Percentiles rank a stretch among this genome's conserved stretches.
Conservation (phyloP, 1,140 invertebrate genomes). For the Anoplophora glabripennis region DNA sequence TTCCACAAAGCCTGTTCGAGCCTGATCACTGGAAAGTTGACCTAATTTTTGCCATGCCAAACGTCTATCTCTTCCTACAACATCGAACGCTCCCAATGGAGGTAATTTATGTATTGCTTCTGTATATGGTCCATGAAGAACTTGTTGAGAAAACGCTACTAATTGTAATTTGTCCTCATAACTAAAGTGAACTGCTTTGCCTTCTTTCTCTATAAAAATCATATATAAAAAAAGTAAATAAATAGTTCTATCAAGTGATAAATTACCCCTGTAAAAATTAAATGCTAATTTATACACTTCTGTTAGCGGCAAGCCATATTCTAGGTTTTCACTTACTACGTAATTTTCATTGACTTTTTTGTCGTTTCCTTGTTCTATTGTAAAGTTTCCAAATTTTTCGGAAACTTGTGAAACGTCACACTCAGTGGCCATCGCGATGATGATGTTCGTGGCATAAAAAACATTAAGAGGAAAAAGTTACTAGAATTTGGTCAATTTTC, state of each 20-base stretch:
- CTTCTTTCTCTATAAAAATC: slow-evolving; percentile 85
- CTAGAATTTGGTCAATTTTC: too few species aligned
- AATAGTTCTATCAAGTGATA: slow-evolving; percentile 20
- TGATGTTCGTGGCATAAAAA: neutral
- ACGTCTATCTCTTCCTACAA: slow-evolving; percentile 89
- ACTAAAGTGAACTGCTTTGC: slow-evolving; percentile 89
- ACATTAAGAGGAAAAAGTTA: too few species aligned
- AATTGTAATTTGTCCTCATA: slow-evolving; percentile 92
- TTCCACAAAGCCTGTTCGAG: slow-evolving; percentile 90
- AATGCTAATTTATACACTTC: slow-evolving; percentile 85
- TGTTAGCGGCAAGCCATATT: slow-evolving; percentile 61
- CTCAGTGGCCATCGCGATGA: slow-evolving; percentile 36
- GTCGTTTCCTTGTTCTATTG: slow-evolving; percentile 22
- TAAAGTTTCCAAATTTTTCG: slow-evolving; percentile 34
- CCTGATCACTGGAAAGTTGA: slow-evolving; percentile 78
- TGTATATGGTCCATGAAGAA: slow-evolving; percentile 79
- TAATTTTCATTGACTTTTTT: slow-evolving; percentile 6
- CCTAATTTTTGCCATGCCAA: slow-evolving; percentile 91
- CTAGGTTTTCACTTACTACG: slow-evolving; percentile 21
- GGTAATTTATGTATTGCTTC: slow-evolving; percentile 66
- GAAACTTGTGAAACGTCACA: slow-evolving; percentile 32
- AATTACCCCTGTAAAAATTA: slow-evolving; percentile 84
- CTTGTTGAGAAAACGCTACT: slow-evolving; percentile 90
- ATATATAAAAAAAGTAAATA: slow-evolving; percentile 5
- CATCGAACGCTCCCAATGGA: slow-evolving; percentile 89